Base-by-base conservation (phyloP, 1,140 invertebrate species). In the Pygmarrhopalites habei region DNA sequence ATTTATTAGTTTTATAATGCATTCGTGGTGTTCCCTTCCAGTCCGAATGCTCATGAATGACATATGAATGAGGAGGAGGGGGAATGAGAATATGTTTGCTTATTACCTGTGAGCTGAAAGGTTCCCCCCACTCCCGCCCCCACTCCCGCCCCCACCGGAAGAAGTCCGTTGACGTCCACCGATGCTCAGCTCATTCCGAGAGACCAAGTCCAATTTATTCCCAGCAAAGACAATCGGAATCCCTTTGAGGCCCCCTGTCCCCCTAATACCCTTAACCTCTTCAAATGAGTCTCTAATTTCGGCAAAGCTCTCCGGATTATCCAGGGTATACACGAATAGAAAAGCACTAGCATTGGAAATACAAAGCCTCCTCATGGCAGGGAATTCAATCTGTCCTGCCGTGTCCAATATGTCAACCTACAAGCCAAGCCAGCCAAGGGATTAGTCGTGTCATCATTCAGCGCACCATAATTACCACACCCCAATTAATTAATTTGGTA, bases 301-400 rank as follows among this genome's bases (percentile, higher is more conserved):
- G 29, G 5, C 2, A 23, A 91, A 81, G 66, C 83, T 83, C 58
- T 84, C 81, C 60, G 79, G 77, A 47, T 85, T 85, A 21, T 88
- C 89, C n/a, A 89, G 83, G 15, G 88, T 85, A 74, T 93, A 95
- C 12, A 94, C 90, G 19, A 95, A 80, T 39, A 94, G 82, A 73
- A 95, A 95, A 10, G 90, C 92, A 75, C 90, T 86, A 4, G 90
- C 90, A 2, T 88, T 92, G 1, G 90, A 87, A 70, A 95, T 92
- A 68, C 87, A 90, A 26, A 95, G 78, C 51, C 89, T 79, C 63
- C 86, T 77, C 56, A 67, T 65, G 32, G 65, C 58, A 19, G 90
- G 90, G 75, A 92, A 92, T 74, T 92, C 88, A 73, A 88, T 83
- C 73, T 90, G 87, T 30, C 90, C 85, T 14, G 89, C 88, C 2